Evolutionary conservation across 2,888 invertebrate species (phyloP).

Genomic region (Spodoptera picta): DNA sequence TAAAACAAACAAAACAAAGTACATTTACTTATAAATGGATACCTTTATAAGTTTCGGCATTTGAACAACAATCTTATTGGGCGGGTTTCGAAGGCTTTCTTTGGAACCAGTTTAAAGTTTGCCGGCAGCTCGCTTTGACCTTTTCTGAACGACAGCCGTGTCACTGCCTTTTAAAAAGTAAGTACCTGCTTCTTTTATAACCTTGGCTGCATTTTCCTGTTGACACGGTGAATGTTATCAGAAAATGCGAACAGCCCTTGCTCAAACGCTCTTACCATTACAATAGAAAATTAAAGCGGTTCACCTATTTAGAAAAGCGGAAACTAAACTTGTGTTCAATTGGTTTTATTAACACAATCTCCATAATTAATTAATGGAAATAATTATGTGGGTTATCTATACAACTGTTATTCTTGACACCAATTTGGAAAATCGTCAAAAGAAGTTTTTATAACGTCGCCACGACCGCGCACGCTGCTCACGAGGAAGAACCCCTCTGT

Average conservation of each 20-base stretch:
- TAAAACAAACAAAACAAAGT: constrained; percentile 44
- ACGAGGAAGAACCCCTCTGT: too few species aligned
- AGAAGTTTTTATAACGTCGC: too few species aligned
- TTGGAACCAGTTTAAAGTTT: constrained; percentile 70
- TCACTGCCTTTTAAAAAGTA: constrained; percentile 60
- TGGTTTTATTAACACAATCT: too few species aligned
- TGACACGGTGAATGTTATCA: constrained; percentile 46
- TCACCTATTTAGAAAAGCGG: not conserved
- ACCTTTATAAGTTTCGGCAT: constrained; percentile 53
- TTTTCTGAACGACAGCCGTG: constrained; percentile 62
- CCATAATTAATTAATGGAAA: too few species aligned
- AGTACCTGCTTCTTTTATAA: constrained; percentile 57
- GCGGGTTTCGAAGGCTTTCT: constrained; percentile 64
- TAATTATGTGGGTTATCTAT: too few species aligned
- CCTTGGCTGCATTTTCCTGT: constrained; percentile 56
- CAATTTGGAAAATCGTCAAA: too few species aligned
- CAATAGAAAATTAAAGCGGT: constrained; percentile 30
- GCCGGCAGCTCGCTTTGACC: constrained; percentile 65
- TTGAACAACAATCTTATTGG: constrained; percentile 61
- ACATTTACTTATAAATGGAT: constrained; percentile 54
- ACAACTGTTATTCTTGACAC: too few species aligned
- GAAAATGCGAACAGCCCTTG: constrained; percentile 30
- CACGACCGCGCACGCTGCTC: too few species aligned
- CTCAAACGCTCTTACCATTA: constrained; percentile 18
- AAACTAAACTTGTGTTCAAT: too few species aligned